Evolutionary conservation across 2,797 vertebrate species (phyloP).

Genomic region (Varecia variegata): DNA sequence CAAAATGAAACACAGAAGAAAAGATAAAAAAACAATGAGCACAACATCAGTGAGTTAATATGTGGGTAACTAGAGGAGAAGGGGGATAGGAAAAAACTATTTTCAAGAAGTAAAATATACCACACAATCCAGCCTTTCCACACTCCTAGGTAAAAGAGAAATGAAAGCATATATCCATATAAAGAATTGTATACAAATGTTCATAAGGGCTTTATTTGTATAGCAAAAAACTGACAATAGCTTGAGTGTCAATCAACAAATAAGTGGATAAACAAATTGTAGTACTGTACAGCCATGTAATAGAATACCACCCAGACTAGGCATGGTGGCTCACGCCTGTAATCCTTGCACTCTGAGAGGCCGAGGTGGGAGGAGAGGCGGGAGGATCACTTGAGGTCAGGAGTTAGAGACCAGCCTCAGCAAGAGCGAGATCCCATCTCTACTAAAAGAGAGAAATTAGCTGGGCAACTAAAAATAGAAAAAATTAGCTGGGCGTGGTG

Average conservation of each 20-base stretch:
- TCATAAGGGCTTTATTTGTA: neutral
- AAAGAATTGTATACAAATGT: neutral
- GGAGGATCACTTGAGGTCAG: too few species aligned
- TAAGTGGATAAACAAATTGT: neutral
- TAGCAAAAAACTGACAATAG: neutral
- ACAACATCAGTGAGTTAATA: neutral
- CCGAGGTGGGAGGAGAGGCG: too few species aligned
- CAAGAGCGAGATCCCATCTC: too few species aligned
- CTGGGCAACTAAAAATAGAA: too few species aligned
- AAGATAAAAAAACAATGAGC: neutral
- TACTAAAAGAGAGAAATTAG: too few species aligned
- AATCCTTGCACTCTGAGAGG: too few species aligned
- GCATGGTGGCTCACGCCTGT: fast-evolving
- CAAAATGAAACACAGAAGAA: neutral
- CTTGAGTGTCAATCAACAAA: neutral
- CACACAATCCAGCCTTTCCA: neutral
- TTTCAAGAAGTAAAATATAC: neutral
- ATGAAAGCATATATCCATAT: neutral
- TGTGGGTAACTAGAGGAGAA: neutral
- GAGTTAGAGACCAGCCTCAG: too few species aligned
- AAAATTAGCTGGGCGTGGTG: too few species aligned
- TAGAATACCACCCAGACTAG: neutral
- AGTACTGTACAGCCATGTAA: neutral
- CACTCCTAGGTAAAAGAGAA: neutral
- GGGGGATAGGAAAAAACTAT: neutral